phyloP scores from a whole-genome alignment of 1,140 invertebrate species.

The Penaeus japonicus region DNA sequence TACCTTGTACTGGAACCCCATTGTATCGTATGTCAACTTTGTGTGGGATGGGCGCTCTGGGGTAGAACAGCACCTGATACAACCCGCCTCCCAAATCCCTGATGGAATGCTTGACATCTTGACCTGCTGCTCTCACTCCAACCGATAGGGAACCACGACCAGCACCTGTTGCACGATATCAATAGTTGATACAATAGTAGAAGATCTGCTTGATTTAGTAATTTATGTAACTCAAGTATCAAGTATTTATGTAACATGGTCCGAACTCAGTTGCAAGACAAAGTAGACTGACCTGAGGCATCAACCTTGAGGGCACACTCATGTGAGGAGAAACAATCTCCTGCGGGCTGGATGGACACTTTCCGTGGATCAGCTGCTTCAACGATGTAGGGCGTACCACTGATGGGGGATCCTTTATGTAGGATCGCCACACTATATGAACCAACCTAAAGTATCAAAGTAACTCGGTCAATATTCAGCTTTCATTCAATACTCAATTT shows the following conservation, averaged over 20 bases:
- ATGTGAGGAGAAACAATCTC: slow-evolving; percentile 80
- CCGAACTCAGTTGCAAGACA: no score
- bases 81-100: slow-evolving; percentile 69
- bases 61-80: slow-evolving; percentile 83
- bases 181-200: slow-evolving; percentile 66
- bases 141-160: slow-evolving; percentile 84
- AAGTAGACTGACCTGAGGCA: slow-evolving; percentile 44
- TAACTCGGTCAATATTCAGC: no score
- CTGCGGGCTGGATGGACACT: slow-evolving; percentile 81
- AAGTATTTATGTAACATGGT: no score
- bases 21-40: slow-evolving; percentile 82
- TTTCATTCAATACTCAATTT: no score
- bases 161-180: slow-evolving; percentile 73
- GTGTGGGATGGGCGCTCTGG: slow-evolving; percentile 81
- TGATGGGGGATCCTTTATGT: slow-evolving; percentile 69
- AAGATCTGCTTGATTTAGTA: not conserved
- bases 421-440: slow-evolving; percentile 70
- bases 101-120: slow-evolving; percentile 70
- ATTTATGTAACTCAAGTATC: no score
- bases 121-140: slow-evolving; percentile 78
- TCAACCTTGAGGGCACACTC: slow-evolving; percentile 66
- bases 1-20: slow-evolving; percentile 67
- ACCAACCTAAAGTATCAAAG: slow-evolving; percentile 67
- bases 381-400: slow-evolving; percentile 73
- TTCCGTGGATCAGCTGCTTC: slow-evolving; percentile 86